phyloP scores from a whole-genome alignment of 2,888 invertebrate genomes.

The Eristalinus aeneus region DNA sequence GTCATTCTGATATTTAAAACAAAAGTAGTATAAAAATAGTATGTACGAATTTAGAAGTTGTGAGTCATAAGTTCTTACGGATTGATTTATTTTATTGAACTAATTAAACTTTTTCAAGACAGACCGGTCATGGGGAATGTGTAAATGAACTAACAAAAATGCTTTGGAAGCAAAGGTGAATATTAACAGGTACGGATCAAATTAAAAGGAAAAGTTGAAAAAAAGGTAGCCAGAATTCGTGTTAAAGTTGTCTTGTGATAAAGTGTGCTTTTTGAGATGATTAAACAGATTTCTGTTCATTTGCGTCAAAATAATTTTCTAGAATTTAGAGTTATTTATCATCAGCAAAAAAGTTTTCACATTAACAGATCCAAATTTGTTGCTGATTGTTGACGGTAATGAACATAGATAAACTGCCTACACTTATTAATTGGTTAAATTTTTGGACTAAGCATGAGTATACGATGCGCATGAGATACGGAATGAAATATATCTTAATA shows the following conservation, averaged over 20 bases:
- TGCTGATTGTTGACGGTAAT: too few relatives aligned
- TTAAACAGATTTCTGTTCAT: background rate
- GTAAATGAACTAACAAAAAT: background rate
- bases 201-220: background rate
- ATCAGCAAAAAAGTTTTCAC: background rate
- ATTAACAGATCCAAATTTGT: background rate
- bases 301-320: background rate
- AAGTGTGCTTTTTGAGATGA: background rate
- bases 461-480: too few relatives aligned
- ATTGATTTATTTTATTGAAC: background rate
- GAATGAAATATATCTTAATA: too few relatives aligned
- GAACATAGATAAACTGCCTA: too few relatives aligned
- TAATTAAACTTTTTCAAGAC: background rate
- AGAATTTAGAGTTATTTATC: background rate
- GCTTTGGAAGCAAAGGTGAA: background rate
- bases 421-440: too few relatives aligned
- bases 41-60: background rate
- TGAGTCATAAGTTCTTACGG: background rate
- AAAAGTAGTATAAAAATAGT: background rate
- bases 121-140: background rate
- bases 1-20: background rate
- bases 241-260: background rate
- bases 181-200: background rate
- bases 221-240: background rate
- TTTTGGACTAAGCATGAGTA: too few relatives aligned